Percentiles rank a stretch among this genome's conserved stretches.
Conservation (phyloP, 2,797 vertebrate genomes). For the Neomorphus geoffroyi region DNA sequence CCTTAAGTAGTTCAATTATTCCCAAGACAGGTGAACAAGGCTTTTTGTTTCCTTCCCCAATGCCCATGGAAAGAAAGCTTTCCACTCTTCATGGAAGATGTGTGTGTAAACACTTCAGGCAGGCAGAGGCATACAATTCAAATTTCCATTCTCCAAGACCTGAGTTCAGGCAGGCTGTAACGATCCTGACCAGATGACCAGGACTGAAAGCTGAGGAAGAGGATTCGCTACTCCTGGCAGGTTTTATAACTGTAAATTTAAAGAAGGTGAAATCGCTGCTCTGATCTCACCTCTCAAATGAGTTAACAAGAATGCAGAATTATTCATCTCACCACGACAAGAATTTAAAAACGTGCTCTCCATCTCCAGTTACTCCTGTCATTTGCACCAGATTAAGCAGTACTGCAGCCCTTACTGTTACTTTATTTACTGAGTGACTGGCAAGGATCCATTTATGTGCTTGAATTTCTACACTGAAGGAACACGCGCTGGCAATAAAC, state of each 20-base stretch:
- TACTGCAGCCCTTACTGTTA: rapidly evolving
- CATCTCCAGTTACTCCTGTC: not conserved
- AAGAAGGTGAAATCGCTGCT: not conserved
- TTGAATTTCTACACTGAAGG: not conserved
- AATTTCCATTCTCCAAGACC: not conserved
- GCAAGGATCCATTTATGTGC: rapidly evolving
- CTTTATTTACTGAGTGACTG: not conserved
- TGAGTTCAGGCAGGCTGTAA: not conserved
- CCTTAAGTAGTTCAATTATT: not conserved
- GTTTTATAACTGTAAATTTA: not conserved
- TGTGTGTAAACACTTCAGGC: not conserved
- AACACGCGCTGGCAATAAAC: too few species aligned
- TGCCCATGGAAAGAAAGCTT: not conserved
- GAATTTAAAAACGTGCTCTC: not conserved
- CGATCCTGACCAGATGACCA: not conserved
- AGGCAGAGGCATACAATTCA: not conserved
- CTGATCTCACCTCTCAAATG: not conserved
- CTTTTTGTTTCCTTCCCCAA: not conserved
- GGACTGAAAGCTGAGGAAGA: not conserved
- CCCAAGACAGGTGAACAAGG: not conserved
- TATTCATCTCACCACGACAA: not conserved
- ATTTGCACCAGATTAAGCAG: not conserved
- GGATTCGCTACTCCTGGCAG: not conserved
- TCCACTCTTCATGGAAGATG: not conserved
- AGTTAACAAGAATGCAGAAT: not conserved